These are phyloP conservation scores for Pseudolaguvia tuberculata DNA, from an alignment of 2,113 vertebrate species.

Conservation along the genomic window DNA sequence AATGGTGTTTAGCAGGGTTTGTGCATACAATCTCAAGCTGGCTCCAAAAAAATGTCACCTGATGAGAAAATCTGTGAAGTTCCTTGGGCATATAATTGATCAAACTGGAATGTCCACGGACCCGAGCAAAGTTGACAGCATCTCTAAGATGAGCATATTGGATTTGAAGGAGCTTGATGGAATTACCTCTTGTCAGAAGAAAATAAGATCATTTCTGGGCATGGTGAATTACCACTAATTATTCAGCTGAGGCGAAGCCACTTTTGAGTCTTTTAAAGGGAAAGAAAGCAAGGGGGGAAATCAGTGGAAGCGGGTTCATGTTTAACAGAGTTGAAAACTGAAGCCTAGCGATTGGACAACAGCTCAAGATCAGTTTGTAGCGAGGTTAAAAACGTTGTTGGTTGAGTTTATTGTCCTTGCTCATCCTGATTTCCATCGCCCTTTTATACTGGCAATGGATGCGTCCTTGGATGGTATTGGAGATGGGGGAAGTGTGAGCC, in stretches of 20 bases:
- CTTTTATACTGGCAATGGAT: neutral
- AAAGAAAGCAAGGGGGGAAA: too few species aligned
- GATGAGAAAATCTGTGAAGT: neutral
- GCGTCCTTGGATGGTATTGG: neutral
- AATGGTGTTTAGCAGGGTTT: neutral
- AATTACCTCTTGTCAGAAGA: neutral
- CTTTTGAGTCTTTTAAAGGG: too few species aligned
- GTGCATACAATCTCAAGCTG: neutral
- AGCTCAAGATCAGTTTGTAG: too few species aligned
- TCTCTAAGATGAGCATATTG: neutral
- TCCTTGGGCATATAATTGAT: neutral
- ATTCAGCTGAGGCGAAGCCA: too few species aligned
- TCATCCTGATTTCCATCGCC: neutral
- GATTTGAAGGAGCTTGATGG: neutral
- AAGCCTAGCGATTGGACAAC: too few species aligned
- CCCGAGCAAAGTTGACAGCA: neutral
- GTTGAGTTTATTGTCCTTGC: neutral
- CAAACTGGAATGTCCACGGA: neutral
- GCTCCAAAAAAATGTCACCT: neutral
- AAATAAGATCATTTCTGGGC: neutral
- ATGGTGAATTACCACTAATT: neutral
- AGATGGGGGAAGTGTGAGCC: too few species aligned
- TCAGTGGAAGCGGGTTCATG: too few species aligned
- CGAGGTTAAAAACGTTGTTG: neutral
- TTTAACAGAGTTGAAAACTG: too few species aligned